Conservation (phyloP, 2,888 invertebrate genomes). For the Erebia epiphron region DNA sequence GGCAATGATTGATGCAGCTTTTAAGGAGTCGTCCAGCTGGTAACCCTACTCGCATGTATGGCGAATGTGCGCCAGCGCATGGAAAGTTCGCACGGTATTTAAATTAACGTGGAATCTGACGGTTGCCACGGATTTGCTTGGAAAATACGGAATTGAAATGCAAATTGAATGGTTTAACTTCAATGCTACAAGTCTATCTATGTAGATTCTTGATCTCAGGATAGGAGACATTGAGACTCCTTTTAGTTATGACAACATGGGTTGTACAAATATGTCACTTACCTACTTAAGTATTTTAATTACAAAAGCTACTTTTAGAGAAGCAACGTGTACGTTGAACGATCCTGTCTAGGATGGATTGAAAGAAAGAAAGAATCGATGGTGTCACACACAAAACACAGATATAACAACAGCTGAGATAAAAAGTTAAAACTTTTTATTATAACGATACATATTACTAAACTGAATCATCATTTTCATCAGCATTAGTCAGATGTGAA, state of each 20-base stretch:
- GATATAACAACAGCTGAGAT: too few species aligned
- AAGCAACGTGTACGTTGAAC: background rate
- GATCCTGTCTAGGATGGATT: background rate
- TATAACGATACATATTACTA: too few species aligned
- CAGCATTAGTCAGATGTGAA: too few species aligned
- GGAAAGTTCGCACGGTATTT: constrained; percentile 49
- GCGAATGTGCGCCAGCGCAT: constrained; percentile 37
- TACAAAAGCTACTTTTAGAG: background rate
- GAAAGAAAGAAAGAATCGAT: background rate
- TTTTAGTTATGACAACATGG: background rate
- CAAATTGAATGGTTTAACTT: constrained; percentile 18
- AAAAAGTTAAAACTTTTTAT: too few species aligned
- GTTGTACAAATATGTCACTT: background rate
- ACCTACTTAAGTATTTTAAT: background rate
- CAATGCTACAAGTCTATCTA: background rate
- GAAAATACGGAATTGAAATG: constrained; percentile 24
- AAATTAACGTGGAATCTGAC: constrained; percentile 43
- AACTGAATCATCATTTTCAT: too few species aligned
- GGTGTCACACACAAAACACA: too few species aligned
- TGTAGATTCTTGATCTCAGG: background rate
- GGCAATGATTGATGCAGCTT: too few species aligned
- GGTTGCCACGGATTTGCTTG: constrained; percentile 35
- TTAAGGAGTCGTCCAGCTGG: background rate
- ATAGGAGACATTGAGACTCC: background rate
- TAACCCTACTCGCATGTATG: constrained; percentile 34